Evolutionary conservation across 53 echinoderm and acorn worm genomes (phyloP), one percentile per base, ranked within the genome.

Genomic region (Hippasteria phrygiana): DNA sequence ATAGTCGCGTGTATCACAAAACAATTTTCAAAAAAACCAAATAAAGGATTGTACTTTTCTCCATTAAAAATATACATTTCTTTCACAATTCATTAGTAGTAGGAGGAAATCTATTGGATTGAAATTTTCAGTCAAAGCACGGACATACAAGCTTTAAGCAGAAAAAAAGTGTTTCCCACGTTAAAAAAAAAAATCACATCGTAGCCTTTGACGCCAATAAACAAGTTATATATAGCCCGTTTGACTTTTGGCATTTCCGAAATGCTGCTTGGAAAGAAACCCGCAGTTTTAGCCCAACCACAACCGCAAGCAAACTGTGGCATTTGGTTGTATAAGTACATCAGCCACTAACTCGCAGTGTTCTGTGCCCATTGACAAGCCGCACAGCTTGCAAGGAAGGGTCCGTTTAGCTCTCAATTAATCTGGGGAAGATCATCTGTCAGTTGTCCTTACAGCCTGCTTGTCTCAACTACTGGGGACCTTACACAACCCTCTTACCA

Each of bases 341-440:
- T 26, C 43, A 26, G 78, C 56, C 82, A 28, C 66, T 82, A 65
- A 65, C 65, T 65, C 64, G 65, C 41, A 41, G 48, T 64, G 82
- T 28, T 85, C 26, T 31, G 71, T 85, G 47, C 71, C 70, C 50
- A 48, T 33, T 85, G 85, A 85, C 71, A 70, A 27, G 35, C 2
- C 47, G 53, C 69, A 71, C 47, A 42, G 67, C 50, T 37, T 85
- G 85, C 16, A 71, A 45, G 85, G 85, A 85, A 85, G 85, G 36
- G 14, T 28, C 51, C 50, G 64, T 50, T 85, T 85, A 85, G 70
- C 32, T 28, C n/a, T 36, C 34, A 85, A 85, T 85, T 85, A 85
- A 67, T 70, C 45, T 38, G 47, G 83, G 66, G 82, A 45, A 65
- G 82, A 82, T 66, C 20, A 45, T 82, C 64, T 82, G 82, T 82